Conservation (phyloP, 1,140 invertebrate species). For the Hesperophylax magnus region DNA sequence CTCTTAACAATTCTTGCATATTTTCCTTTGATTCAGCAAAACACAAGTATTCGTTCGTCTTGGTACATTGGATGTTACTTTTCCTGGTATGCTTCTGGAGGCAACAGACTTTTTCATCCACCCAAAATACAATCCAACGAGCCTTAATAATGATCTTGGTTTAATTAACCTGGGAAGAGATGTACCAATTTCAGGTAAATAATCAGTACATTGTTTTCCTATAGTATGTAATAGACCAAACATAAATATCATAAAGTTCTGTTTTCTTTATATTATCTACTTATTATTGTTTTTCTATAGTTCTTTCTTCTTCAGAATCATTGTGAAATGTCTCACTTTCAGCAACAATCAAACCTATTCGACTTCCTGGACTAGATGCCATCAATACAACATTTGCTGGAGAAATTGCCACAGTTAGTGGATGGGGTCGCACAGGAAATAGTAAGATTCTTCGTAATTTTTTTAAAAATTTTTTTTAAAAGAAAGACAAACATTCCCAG, state of each 20-base stretch:
- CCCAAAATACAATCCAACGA: conserved; percentile 40
- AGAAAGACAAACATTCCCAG: no score
- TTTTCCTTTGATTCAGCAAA: conserved; percentile 10
- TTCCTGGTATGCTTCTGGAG: conserved; percentile 34
- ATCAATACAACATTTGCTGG: not conserved
- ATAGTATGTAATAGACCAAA: not conserved
- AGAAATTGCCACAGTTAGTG: conserved; percentile 9
- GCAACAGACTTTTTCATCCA: conserved; percentile 34
- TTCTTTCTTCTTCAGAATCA: no score
- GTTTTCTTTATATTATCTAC: no score
- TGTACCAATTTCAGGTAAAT: conserved; percentile 39
- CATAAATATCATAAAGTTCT: not conserved
- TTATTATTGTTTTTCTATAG: no score
- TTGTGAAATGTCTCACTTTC: no score
- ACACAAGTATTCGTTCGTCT: conserved; percentile 25
- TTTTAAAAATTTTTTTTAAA: no score
- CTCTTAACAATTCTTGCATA: not conserved
- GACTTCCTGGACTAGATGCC: no score
- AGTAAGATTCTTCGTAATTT: not conserved
- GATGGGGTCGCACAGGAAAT: conserved; percentile 1
- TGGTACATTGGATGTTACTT: conserved; percentile 32
- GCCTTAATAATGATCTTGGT: conserved; percentile 42
- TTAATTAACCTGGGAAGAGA: conserved; percentile 28
- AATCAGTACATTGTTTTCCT: not conserved
- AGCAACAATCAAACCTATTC: no score